A percentile compares a stretch with the other conserved stretches of the same genome.
These are phyloP conservation scores for Halocaridina rubra DNA, from an alignment of 2,888 invertebrate species.

Conservation along the genomic window DNA sequence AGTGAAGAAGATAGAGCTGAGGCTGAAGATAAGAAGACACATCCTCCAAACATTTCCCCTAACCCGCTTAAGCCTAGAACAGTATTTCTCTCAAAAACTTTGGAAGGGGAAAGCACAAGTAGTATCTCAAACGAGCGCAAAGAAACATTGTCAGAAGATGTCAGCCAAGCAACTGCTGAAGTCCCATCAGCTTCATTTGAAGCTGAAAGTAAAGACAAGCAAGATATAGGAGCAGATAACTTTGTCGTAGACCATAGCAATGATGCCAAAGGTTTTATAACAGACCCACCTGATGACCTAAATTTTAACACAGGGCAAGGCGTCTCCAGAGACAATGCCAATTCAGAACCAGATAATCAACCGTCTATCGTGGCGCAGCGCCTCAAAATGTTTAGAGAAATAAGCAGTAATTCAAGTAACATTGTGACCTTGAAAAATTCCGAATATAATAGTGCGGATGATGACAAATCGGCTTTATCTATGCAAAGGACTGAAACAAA, in stretches of 20 bases:
- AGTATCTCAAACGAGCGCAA: background rate
- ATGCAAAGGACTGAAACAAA: background rate
- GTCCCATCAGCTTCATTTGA: slow-evolving; percentile 44
- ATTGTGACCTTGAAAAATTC: background rate
- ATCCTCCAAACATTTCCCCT: slow-evolving; percentile 15
- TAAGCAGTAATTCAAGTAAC: background rate
- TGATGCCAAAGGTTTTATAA: slow-evolving; percentile 38
- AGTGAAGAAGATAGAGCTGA: slow-evolving; percentile 17
- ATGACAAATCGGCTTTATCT: background rate
- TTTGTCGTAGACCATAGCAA: slow-evolving; percentile 15
- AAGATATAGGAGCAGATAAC: background rate
- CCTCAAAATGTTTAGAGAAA: slow-evolving; percentile 28
- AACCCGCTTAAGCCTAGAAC: slow-evolving; percentile 40
- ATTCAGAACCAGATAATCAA: background rate
- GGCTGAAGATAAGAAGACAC: background rate
- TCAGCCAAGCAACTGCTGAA: background rate
- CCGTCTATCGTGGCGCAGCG: slow-evolving; percentile 45
- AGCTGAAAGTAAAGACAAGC: background rate
- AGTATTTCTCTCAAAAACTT: slow-evolving; percentile 48
- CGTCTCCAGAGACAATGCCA: background rate
- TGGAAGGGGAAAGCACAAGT: background rate
- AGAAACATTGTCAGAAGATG: background rate
- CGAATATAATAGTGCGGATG: background rate
- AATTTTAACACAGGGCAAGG: slow-evolving; percentile 52
- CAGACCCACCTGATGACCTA: slow-evolving; percentile 32